These are phyloP conservation scores for Corynorhinus townsendii DNA, from an alignment of 2,113 vertebrate genomes.

Conservation along the genomic window DNA sequence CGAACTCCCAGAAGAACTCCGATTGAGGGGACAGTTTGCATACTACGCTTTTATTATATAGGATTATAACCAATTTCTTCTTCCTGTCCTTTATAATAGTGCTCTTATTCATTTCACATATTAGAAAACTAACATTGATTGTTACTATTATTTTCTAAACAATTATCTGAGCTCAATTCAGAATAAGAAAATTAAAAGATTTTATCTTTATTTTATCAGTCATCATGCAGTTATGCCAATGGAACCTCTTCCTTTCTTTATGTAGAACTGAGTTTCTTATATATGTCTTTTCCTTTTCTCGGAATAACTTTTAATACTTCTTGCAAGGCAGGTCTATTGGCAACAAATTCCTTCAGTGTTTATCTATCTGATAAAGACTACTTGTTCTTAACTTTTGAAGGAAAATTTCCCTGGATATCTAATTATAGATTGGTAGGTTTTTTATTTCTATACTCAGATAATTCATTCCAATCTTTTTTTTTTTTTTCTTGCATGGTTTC, in stretches of 20 bases:
- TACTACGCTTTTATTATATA: too few species aligned
- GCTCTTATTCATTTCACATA: background rate
- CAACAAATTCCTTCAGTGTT: background rate
- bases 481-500: background rate
- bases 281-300: background rate
- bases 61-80: background rate
- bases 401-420: background rate
- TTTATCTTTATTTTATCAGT: background rate
- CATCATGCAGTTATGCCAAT: too few species aligned
- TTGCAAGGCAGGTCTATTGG: background rate
- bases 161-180: background rate
- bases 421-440: background rate
- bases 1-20: too few species aligned
- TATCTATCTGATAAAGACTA: background rate
- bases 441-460: background rate
- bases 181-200: background rate
- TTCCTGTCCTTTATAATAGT: background rate
- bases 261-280: background rate
- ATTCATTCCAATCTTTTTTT: background rate
- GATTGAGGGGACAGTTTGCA: too few species aligned
- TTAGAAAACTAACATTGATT: background rate
- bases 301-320: background rate
- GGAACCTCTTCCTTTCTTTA: background rate
- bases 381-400: background rate
- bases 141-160: background rate